Evolutionary conservation across 2,888 invertebrate genomes (phyloP).

Genomic region (Parthenolecanium corni): DNA sequence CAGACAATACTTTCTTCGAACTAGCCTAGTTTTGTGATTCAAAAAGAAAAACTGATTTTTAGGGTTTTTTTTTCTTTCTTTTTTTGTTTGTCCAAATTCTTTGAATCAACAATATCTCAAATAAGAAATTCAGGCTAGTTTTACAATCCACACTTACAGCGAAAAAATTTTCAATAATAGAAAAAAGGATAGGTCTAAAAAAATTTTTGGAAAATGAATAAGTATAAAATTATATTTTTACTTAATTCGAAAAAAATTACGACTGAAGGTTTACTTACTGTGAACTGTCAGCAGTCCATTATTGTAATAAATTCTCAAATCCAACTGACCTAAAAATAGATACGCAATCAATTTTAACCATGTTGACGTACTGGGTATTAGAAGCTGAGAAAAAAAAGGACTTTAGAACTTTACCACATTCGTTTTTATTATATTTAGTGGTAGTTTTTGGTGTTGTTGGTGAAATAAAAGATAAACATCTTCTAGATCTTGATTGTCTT

Average conservation of each 20-base stretch:
- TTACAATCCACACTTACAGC: too few species aligned
- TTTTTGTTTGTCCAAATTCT: too few species aligned
- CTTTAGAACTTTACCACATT: constrained; percentile 2
- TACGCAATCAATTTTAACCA: neutral
- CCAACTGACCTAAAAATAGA: constrained; percentile 38
- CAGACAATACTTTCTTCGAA: too few species aligned
- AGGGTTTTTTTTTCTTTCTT: too few species aligned
- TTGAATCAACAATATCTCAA: too few species aligned
- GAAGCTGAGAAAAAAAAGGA: neutral
- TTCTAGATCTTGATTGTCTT: constrained; percentile 36
- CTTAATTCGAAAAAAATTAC: constrained; percentile 4
- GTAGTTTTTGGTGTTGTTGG: constrained; percentile 33
- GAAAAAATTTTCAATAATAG: too few species aligned
- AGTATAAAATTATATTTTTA: too few species aligned
- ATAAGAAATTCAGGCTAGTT: too few species aligned
- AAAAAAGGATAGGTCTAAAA: too few species aligned
- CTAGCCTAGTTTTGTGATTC: too few species aligned
- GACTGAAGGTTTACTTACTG: constrained; percentile 37
- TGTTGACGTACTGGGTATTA: neutral
- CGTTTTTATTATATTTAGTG: constrained; percentile 13
- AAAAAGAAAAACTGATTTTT: too few species aligned
- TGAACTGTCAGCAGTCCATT: constrained; percentile 39
- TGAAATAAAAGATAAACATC: constrained; percentile 41
- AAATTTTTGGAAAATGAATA: too few species aligned
- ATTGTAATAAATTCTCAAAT: constrained; percentile 38